Percentiles rank a stretch among this genome's conserved stretches.
Conservation (phyloP, 2,113 vertebrate species). For the Arothron firmamentum region DNA sequence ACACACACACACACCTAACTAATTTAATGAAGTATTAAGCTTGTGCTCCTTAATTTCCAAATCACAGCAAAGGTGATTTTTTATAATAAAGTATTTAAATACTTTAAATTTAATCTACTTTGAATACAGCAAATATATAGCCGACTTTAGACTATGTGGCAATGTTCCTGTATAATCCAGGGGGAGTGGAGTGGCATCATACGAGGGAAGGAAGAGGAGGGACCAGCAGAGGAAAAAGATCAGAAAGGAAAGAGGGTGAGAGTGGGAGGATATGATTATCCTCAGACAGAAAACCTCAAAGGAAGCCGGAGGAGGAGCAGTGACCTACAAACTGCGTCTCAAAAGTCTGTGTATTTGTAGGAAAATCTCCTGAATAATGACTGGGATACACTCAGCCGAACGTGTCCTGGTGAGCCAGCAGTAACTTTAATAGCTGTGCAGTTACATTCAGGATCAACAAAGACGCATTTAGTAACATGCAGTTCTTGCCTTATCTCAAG, state of each 20-base stretch:
- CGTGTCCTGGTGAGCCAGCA: constrained; percentile 29
- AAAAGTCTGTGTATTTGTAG: constrained; percentile 7
- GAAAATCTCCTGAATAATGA: not conserved
- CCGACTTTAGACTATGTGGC: too few species aligned
- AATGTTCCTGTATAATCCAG: not conserved
- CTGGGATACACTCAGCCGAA: constrained; percentile 5
- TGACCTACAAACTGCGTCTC: constrained; percentile 8
- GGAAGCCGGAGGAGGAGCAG: not conserved
- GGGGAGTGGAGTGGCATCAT: not conserved
- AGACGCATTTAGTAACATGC: not conserved
- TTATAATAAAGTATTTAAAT: too few species aligned
- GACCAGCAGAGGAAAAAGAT: not conserved
- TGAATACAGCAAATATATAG: too few species aligned
- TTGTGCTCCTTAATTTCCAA: too few species aligned
- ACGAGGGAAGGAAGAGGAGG: constrained; percentile 1
- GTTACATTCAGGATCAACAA: constrained; percentile 6
- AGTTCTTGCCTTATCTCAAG: not conserved
- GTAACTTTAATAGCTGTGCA: constrained; percentile 3
- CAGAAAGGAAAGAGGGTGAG: constrained; percentile 14
- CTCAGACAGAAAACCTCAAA: constrained; percentile 1
- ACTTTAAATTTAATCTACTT: too few species aligned
- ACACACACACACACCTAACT: not conserved
- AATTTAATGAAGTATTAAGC: too few species aligned
- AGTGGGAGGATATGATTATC: not conserved
- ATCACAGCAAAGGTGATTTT: too few species aligned